phyloP scores from a whole-genome alignment of 2,888 invertebrate species.

The Clivina fossor region DNA sequence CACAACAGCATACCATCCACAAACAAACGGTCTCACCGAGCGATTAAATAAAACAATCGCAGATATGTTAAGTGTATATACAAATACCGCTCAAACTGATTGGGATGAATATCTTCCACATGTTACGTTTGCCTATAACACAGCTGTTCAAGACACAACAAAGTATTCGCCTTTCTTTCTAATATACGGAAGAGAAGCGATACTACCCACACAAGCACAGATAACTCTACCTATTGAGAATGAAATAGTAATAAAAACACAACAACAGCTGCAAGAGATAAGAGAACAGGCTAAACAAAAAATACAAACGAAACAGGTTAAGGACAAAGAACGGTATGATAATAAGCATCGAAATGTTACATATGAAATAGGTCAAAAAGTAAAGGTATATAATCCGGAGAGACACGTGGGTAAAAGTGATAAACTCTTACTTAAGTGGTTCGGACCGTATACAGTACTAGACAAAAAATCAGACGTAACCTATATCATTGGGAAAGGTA shows the following conservation, averaged over 20 bases:
- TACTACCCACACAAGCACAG: slow-evolving; percentile 39
- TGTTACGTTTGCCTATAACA: slow-evolving; percentile 41
- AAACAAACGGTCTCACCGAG: slow-evolving; percentile 39
- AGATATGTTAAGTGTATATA: slow-evolving; percentile 10
- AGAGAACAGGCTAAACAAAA: slow-evolving; percentile 34
- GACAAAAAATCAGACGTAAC: slow-evolving; percentile 37
- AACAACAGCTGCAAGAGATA: slow-evolving; percentile 14
- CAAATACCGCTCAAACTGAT: slow-evolving; percentile 6
- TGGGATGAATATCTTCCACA: slow-evolving; percentile 36
- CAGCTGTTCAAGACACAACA: slow-evolving; percentile 39
- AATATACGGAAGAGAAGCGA: slow-evolving; percentile 39
- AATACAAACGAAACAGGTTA: slow-evolving; percentile 32
- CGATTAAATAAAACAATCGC: too few species aligned
- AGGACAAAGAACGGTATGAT: slow-evolving; percentile 41
- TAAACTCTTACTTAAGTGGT: slow-evolving; percentile 40
- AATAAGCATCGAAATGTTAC: slow-evolving; percentile 38
- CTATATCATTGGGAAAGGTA: slow-evolving; percentile 35
- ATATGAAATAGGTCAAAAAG: slow-evolving; percentile 37
- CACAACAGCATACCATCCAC: slow-evolving; percentile 10
- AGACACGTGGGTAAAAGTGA: slow-evolving; percentile 39
- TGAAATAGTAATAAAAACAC: slow-evolving; percentile 6
- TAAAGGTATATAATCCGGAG: slow-evolving; percentile 41
- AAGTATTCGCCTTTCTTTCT: slow-evolving; percentile 35
- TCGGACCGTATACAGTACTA: slow-evolving; percentile 38
- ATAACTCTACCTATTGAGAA: not conserved